Evolutionary conservation across 2,888 invertebrate genomes (phyloP).

Genomic region (Yponomeuta malinellus): DNA sequence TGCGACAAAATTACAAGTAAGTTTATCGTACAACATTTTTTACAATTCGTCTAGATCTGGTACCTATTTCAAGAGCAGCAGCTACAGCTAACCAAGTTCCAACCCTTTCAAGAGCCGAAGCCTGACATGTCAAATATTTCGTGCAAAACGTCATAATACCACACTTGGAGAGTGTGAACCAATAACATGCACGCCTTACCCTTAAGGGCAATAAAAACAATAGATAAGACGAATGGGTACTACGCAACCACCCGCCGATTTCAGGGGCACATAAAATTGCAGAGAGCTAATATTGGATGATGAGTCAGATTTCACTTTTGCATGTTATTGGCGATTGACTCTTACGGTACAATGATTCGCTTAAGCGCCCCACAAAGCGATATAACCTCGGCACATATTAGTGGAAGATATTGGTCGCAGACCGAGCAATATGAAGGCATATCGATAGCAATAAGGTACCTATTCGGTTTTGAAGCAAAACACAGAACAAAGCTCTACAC

Average conservation of each 20-base stretch:
- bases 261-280: not conserved
- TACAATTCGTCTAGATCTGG: not conserved
- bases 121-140: not conserved
- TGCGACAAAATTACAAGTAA: no score
- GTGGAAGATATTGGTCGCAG: no score
- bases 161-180: not conserved
- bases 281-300: not conserved
- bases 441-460: no score
- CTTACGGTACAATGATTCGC: no score
- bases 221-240: conserved; percentile 1
- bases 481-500: no score
- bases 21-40: no score
- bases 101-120: not conserved
- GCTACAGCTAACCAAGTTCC: not conserved
- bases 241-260: not conserved
- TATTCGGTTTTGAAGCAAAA: no score
- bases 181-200: not conserved
- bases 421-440: no score
- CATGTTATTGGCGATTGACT: no score
- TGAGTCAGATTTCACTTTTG: not conserved
- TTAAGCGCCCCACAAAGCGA: no score
- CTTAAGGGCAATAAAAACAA: not conserved
- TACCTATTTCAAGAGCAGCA: not conserved
- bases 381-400: no score
- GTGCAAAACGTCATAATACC: not conserved